phyloP scores from a whole-genome alignment of 2,113 vertebrate species.

The Lutjanus erythropterus region DNA sequence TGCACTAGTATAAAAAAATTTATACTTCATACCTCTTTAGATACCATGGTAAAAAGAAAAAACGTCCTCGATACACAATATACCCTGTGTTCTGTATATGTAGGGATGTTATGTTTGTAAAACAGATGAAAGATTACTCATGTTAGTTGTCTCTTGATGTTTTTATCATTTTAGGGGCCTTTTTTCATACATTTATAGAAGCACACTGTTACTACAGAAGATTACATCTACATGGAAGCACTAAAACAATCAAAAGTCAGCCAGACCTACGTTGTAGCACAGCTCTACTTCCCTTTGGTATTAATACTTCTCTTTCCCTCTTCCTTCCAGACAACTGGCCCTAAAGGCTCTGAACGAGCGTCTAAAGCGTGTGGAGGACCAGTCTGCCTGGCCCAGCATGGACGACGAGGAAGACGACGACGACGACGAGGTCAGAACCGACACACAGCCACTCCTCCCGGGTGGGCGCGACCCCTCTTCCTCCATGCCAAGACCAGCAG shows the following conservation, averaged over 20 bases:
- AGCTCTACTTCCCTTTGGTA: not conserved
- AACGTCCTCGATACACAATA: too few species aligned
- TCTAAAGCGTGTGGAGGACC: conserved; percentile 95
- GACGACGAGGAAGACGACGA: conserved; percentile 95
- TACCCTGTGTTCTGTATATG: not conserved
- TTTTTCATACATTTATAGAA: not conserved
- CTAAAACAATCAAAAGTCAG: not conserved
- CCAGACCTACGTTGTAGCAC: not conserved
- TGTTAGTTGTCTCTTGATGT: not conserved
- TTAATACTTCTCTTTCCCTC: not conserved
- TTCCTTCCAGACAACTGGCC: conserved; percentile 90
- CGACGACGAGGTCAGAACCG: conserved; percentile 87
- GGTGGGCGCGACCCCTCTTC: conserved; percentile 68
- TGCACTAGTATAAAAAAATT: too few species aligned
- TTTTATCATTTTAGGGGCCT: not conserved
- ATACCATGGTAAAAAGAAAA: too few species aligned
- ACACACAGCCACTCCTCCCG: conserved; percentile 83
- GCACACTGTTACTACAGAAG: not conserved
- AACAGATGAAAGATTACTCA: not conserved
- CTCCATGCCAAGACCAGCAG: conserved; percentile 58
- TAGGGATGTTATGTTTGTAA: not conserved
- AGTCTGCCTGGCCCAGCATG: conserved; percentile 97
- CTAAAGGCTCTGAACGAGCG: conserved; percentile 97
- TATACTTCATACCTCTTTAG: too few species aligned
- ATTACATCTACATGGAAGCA: not conserved